Percentiles rank a stretch among this genome's conserved stretches.
phyloP scores from a whole-genome alignment of 2,888 invertebrate species.

The Lasius platythorax region DNA sequence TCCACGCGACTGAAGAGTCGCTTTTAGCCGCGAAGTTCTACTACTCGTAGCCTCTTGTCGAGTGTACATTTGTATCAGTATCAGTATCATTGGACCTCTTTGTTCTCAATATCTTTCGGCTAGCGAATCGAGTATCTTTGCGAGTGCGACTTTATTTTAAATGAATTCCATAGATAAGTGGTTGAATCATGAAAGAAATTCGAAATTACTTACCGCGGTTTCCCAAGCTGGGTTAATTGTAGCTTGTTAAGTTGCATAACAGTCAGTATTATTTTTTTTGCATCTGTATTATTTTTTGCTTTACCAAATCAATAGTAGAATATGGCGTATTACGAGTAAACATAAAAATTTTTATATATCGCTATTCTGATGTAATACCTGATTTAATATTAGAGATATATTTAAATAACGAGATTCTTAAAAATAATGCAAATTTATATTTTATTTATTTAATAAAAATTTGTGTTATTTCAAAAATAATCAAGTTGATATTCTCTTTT shows the following conservation, averaged over 20 bases:
- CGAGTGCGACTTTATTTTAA: conserved; percentile 66
- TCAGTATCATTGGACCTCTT: conserved; percentile 51
- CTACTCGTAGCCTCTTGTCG: conserved; percentile 53
- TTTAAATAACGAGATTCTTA: not conserved
- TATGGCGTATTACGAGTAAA: not conserved
- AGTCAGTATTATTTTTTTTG: not conserved
- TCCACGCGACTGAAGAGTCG: conserved; percentile 81
- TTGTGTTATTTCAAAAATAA: not conserved
- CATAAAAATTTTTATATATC: not conserved
- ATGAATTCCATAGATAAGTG: conserved; percentile 52
- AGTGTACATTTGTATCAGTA: conserved; percentile 60
- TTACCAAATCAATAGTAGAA: not conserved
- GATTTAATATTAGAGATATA: not conserved
- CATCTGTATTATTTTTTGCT: not conserved
- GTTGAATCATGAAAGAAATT: conserved; percentile 46
- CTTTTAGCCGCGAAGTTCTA: conserved; percentile 66
- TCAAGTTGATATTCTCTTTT: not conserved
- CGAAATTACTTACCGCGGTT: not conserved
- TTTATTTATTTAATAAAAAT: not conserved
- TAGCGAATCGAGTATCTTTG: conserved; percentile 61
- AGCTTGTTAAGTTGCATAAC: not conserved
- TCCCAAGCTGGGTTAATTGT: not conserved
- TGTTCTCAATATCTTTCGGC: conserved; percentile 65
- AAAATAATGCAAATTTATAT: conserved; percentile 3
- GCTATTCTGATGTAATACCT: not conserved